phyloP scores from a whole-genome alignment of 2,113 vertebrate species.

The Heterotilapia buettikoferi region DNA sequence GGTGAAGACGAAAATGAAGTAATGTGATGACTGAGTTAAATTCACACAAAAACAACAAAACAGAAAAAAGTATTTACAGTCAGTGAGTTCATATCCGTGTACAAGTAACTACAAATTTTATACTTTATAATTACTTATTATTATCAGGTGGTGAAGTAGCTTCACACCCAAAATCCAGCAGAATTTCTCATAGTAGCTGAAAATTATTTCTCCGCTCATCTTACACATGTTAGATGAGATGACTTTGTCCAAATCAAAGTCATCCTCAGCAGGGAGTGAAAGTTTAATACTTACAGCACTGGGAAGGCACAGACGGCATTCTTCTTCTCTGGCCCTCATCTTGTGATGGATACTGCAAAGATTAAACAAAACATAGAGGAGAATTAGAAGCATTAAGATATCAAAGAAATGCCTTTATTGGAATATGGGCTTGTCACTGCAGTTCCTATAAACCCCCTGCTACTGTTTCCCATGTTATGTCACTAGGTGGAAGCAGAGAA shows the following conservation, averaged over 20 bases:
- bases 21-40: not conserved
- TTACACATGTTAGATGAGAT: not conserved
- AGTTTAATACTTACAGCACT: slow-evolving; percentile 88
- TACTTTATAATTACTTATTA: not conserved
- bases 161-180: not conserved
- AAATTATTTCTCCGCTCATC: not conserved
- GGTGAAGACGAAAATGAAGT: not conserved
- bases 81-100: not conserved
- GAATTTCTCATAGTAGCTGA: not conserved
- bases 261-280: not conserved
- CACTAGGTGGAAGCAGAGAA: slow-evolving; percentile 29
- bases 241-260: not conserved
- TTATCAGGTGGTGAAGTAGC: fast-evolving
- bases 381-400: not conserved
- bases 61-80: not conserved
- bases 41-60: not conserved
- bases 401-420: not conserved
- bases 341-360: slow-evolving; percentile 73
- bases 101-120: not conserved
- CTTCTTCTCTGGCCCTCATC: slow-evolving; percentile 78
- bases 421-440: not conserved
- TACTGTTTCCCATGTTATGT: not conserved
- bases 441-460: not conserved
- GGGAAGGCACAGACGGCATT: slow-evolving; percentile 80
- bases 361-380: not conserved